These are phyloP conservation scores for Balearica regulorum DNA, from an alignment of 2,797 vertebrate genomes.

Conservation along the genomic window DNA sequence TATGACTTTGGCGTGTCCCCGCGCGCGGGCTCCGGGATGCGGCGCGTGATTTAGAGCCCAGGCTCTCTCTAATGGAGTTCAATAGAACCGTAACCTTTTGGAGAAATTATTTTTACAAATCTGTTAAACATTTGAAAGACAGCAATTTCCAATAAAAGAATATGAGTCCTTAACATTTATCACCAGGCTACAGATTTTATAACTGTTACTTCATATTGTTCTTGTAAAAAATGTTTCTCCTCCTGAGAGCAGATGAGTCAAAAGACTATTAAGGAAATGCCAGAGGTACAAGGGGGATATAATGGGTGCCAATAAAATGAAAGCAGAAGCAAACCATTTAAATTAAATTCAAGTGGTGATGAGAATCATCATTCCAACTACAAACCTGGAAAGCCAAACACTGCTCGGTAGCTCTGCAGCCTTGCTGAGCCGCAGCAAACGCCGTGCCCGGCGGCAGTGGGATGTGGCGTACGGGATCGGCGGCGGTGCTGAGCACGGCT, in stretches of 20 bases:
- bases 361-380: slow-evolving; percentile 47
- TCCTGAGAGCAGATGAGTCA: slow-evolving; percentile 58
- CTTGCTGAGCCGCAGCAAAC: not conserved
- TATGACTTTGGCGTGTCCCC: slow-evolving; percentile 19
- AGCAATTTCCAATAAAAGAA: slow-evolving; percentile 57
- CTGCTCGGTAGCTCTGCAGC: not conserved
- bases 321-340: slow-evolving; percentile 29
- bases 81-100: slow-evolving; percentile 48
- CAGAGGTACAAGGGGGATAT: not conserved
- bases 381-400: slow-evolving; percentile 51
- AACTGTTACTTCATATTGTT: slow-evolving; percentile 60
- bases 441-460: rapidly evolving
- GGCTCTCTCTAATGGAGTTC: slow-evolving; percentile 6
- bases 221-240: slow-evolving; percentile 55
- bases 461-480: rapidly evolving
- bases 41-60: slow-evolving; percentile 12
- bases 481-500: rapidly evolving
- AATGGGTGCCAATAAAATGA: slow-evolving; percentile 20
- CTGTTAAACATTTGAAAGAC: slow-evolving; percentile 67
- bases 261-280: slow-evolving; percentile 51
- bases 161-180: slow-evolving; percentile 51
- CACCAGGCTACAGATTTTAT: slow-evolving; percentile 50
- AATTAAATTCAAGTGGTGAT: slow-evolving; percentile 10
- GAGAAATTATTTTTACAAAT: slow-evolving; percentile 68
- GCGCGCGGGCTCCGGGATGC: not conserved